phyloP scores from a whole-genome alignment of 2,113 vertebrate genomes.

The Brachionichthys hirsutus region DNA sequence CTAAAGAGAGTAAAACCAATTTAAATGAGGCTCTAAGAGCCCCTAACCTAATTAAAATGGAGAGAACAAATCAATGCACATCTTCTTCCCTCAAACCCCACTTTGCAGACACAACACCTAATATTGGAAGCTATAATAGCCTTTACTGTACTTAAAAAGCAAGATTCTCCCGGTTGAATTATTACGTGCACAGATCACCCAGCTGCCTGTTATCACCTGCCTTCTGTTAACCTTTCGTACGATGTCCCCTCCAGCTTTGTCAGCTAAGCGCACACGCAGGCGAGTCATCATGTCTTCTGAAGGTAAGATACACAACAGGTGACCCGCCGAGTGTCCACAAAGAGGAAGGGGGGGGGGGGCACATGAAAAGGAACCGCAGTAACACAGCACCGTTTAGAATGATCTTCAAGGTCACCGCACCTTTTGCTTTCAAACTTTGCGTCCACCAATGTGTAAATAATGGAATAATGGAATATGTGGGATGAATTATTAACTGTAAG shows the following conservation, averaged over 20 bases:
- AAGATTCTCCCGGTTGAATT: neutral
- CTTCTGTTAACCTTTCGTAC: constrained; percentile 31
- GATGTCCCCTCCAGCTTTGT: constrained; percentile 42
- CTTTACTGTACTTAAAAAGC: too few species aligned
- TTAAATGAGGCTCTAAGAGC: constrained; percentile 18
- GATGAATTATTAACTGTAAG: constrained; percentile 16
- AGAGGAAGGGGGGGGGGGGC: too few species aligned
- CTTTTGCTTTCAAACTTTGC: neutral
- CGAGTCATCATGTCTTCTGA: constrained; percentile 69
- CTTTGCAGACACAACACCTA: constrained; percentile 11
- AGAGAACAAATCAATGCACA: constrained; percentile 21
- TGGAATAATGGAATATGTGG: neutral
- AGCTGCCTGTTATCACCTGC: neutral
- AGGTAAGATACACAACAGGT: constrained; percentile 51
- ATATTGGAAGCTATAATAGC: too few species aligned
- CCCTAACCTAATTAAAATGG: constrained; percentile 33
- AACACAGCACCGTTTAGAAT: neutral
- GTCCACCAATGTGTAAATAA: constrained; percentile 16
- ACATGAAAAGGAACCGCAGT: constrained; percentile 1
- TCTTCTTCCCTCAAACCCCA: neutral
- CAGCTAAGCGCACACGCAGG: constrained; percentile 30
- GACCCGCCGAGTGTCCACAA: neutral
- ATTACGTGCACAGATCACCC: neutral
- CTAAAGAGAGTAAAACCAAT: constrained; percentile 26
- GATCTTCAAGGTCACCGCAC: constrained; percentile 9